Conservation (phyloP, 2,888 invertebrate genomes). For the Orthosia incerta region DNA sequence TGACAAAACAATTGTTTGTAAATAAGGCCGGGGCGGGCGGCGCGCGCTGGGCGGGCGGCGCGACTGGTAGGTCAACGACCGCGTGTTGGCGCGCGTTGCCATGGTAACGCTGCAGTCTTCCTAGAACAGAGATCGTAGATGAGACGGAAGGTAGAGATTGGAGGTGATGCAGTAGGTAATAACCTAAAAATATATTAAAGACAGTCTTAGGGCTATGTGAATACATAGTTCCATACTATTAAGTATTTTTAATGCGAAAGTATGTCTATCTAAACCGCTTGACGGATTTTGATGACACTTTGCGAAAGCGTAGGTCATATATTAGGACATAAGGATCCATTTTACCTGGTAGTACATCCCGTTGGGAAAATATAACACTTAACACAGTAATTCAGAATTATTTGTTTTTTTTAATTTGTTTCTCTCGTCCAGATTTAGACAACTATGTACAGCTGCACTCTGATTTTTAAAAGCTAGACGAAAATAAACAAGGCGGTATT, state of each 20-base stretch:
- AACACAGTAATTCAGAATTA: too few relatives aligned
- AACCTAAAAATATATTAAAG: background rate
- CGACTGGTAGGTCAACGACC: constrained; percentile 76
- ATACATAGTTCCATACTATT: too few relatives aligned
- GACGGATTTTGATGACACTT: too few relatives aligned
- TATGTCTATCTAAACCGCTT: too few relatives aligned
- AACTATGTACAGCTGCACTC: background rate
- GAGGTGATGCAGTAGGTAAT: background rate
- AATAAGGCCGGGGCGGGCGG: constrained; percentile 71
- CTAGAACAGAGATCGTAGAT: constrained; percentile 58
- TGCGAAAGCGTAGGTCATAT: too few relatives aligned
- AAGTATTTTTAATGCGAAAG: too few relatives aligned
- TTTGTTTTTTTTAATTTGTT: background rate
- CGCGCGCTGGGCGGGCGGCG: constrained; percentile 77
- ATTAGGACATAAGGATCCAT: too few relatives aligned
- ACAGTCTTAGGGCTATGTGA: too few relatives aligned
- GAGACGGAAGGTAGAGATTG: constrained; percentile 17
- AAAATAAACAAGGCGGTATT: constrained; percentile 14
- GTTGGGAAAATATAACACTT: too few relatives aligned
- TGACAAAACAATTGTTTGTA: constrained; percentile 73
- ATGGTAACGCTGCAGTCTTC: constrained; percentile 75
- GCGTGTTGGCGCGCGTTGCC: constrained; percentile 76
- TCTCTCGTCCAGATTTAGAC: background rate
- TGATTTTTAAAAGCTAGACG: background rate
- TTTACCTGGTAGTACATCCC: too few relatives aligned